These are phyloP conservation scores for Nasonia giraulti DNA, from an alignment of 1,140 invertebrate species.

Conservation along the genomic window DNA sequence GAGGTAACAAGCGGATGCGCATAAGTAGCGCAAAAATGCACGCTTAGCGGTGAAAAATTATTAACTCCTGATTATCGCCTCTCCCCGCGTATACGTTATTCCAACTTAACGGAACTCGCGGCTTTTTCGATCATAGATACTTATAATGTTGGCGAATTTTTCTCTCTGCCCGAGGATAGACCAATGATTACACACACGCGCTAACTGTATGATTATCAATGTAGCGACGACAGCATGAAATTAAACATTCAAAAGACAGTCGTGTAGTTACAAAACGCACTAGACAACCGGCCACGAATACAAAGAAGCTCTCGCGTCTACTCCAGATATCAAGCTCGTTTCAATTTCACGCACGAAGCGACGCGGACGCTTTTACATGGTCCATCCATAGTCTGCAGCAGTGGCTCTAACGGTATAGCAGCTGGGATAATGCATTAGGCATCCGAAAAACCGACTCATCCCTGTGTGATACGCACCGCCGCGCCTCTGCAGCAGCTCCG, in stretches of 20 bases:
- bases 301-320: no score
- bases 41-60: background rate
- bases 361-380: background rate
- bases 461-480: background rate
- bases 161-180: no score
- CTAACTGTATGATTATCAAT: no score
- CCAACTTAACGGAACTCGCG: background rate
- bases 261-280: no score
- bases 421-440: background rate
- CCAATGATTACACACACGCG: no score
- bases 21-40: conserved; percentile 4
- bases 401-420: background rate
- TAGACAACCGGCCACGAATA: no score
- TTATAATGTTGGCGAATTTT: no score
- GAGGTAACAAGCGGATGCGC: background rate
- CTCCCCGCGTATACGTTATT: background rate
- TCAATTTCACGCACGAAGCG: background rate
- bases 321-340: no score
- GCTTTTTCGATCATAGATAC: background rate
- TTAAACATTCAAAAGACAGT: no score
- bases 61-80: background rate
- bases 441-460: conserved; percentile 14
- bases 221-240: no score
- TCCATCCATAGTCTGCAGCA: background rate
- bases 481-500: background rate